Conservation (phyloP, 2,113 vertebrate species). For the Oncorhynchus keta region DNA sequence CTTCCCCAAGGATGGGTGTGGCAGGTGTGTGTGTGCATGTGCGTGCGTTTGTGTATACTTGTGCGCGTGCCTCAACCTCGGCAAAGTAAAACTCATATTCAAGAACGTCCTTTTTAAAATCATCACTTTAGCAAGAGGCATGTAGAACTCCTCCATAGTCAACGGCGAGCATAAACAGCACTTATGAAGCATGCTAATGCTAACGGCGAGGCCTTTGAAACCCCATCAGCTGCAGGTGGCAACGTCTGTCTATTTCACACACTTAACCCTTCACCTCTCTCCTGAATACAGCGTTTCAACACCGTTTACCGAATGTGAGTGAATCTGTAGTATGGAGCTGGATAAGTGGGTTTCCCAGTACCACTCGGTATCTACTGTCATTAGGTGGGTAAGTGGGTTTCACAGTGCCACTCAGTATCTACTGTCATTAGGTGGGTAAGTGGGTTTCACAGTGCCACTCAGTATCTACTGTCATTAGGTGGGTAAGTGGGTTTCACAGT, state of each 20-base stretch:
- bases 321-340: constrained; percentile 1
- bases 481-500: too few species aligned
- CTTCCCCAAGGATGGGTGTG: background rate
- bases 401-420: too few species aligned
- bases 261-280: constrained; percentile 37
- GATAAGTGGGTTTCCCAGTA: constrained; percentile 8
- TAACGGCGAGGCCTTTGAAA: constrained; percentile 25
- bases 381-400: background rate
- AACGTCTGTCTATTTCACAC: constrained; percentile 35
- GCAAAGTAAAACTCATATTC: constrained; percentile 13
- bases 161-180: constrained; percentile 5
- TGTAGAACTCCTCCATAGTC: constrained; percentile 13
- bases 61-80: background rate
- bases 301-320: constrained; percentile 7
- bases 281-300: constrained; percentile 14
- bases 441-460: too few species aligned
- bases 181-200: constrained; percentile 36
- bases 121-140: constrained; percentile 27
- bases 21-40: background rate
- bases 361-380: constrained; percentile 14
- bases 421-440: too few species aligned
- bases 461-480: too few species aligned
- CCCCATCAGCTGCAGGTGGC: constrained; percentile 23
- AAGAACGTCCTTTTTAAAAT: constrained; percentile 47
- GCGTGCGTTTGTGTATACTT: background rate